phyloP scores from a whole-genome alignment of 2,113 vertebrate species.

The Antechinus flavipes region DNA sequence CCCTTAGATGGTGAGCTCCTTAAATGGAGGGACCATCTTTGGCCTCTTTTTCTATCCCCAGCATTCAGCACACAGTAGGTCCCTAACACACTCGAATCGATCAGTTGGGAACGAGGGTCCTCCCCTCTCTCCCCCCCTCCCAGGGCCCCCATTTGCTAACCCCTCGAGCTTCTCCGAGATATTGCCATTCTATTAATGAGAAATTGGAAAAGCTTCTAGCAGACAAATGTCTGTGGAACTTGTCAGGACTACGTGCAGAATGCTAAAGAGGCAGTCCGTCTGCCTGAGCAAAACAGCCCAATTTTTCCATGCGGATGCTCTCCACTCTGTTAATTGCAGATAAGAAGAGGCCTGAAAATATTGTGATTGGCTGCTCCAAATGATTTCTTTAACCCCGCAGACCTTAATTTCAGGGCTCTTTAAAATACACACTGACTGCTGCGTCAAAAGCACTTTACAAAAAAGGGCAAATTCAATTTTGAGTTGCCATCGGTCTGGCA shows the following conservation, averaged over 20 bases:
- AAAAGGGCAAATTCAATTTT: conserved; percentile 22
- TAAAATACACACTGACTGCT: conserved; percentile 15
- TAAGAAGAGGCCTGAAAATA: background rate
- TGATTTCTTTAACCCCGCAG: background rate
- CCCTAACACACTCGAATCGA: background rate
- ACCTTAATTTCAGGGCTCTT: conserved; percentile 19
- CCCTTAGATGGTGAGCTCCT: background rate
- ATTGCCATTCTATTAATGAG: background rate
- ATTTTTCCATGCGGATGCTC: background rate
- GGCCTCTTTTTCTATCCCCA: background rate
- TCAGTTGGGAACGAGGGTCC: background rate
- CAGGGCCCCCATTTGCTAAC: background rate
- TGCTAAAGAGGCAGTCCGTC: background rate
- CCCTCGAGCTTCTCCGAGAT: background rate
- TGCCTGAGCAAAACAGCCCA: background rate
- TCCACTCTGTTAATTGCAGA: background rate
- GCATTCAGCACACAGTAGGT: background rate
- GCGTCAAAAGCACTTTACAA: conserved; percentile 14
- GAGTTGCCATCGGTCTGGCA: background rate
- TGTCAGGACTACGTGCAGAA: background rate
- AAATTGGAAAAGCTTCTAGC: background rate
- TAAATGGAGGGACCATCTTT: background rate
- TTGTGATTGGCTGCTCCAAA: background rate
- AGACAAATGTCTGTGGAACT: background rate
- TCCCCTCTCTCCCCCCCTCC: fast-evolving